Conservation (phyloP, 2,888 invertebrate genomes). For the Nezara viridula region DNA sequence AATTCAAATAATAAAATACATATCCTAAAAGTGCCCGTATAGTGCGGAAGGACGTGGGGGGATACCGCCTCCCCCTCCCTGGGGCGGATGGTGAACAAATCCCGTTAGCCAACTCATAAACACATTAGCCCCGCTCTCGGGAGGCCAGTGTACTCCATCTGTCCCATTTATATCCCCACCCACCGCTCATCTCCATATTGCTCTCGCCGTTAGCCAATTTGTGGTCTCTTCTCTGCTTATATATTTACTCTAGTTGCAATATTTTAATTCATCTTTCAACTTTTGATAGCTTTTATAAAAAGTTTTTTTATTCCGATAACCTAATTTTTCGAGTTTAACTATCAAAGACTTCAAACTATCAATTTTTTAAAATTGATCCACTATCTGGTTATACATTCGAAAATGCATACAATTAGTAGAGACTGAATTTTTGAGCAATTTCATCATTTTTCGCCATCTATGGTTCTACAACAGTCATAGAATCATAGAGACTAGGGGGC, state of each 20-base stretch:
- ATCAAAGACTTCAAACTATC: too few relatives aligned
- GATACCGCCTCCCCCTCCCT: not conserved
- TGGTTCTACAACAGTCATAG: too few relatives aligned
- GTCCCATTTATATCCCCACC: constrained; percentile 26
- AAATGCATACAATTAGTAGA: too few relatives aligned
- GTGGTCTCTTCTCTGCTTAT: constrained; percentile 25
- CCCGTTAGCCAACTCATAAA: constrained; percentile 26
- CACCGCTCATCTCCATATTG: constrained; percentile 25
- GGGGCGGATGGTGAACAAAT: constrained; percentile 3
- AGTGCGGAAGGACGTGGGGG: not conserved
- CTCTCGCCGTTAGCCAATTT: not conserved
- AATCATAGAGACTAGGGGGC: too few relatives aligned
- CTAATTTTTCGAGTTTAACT: not conserved
- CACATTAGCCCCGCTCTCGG: not conserved
- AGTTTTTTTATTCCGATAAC: not conserved
- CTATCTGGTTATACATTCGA: too few relatives aligned
- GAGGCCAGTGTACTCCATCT: not conserved
- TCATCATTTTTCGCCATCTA: too few relatives aligned
- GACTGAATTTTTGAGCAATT: too few relatives aligned
- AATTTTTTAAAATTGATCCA: too few relatives aligned
- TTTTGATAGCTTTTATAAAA: not conserved
- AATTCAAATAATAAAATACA: not conserved
- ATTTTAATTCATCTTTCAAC: constrained; percentile 25
- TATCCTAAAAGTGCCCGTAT: not conserved
- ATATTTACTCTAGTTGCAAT: not conserved